phyloP scores from a whole-genome alignment of 2,888 invertebrate species.

The Camponotus fellah region DNA sequence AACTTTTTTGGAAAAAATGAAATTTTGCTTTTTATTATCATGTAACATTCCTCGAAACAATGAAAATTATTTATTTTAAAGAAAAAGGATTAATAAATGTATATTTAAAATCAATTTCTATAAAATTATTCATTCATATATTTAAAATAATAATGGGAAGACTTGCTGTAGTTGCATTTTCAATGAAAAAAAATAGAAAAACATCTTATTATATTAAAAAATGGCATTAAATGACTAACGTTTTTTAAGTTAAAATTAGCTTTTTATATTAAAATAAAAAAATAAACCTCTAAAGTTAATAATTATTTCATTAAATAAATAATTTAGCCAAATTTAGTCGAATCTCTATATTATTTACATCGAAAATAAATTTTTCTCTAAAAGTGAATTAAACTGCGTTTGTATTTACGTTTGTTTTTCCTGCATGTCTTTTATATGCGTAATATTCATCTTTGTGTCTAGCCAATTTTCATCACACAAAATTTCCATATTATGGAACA shows the following conservation, averaged over 20 bases:
- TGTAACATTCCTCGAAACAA: not conserved
- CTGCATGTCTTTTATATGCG: not conserved
- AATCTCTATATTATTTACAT: not conserved
- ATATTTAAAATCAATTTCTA: not conserved
- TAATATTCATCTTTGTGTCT: not conserved
- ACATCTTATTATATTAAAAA: not conserved
- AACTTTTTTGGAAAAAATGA: not conserved
- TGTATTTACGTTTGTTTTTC: not conserved
- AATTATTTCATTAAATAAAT: not conserved
- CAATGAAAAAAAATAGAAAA: not conserved
- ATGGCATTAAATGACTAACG: not conserved
- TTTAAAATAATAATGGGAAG: not conserved
- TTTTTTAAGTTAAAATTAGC: not conserved
- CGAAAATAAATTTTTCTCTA: not conserved
- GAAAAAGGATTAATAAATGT: not conserved
- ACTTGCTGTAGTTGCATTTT: not conserved
- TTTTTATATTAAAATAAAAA: not conserved
- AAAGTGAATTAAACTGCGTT: not conserved
- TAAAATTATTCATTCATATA: too few relatives aligned
- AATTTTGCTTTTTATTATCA: not conserved
- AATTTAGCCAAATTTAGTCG: not conserved
- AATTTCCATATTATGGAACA: constrained; percentile 62
- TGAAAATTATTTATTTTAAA: not conserved
- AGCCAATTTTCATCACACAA: constrained; percentile 29
- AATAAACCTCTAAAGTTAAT: not conserved